Evolutionary conservation across 2,113 vertebrate genomes (phyloP).

Genomic region (Gambusia holbrooki): DNA sequence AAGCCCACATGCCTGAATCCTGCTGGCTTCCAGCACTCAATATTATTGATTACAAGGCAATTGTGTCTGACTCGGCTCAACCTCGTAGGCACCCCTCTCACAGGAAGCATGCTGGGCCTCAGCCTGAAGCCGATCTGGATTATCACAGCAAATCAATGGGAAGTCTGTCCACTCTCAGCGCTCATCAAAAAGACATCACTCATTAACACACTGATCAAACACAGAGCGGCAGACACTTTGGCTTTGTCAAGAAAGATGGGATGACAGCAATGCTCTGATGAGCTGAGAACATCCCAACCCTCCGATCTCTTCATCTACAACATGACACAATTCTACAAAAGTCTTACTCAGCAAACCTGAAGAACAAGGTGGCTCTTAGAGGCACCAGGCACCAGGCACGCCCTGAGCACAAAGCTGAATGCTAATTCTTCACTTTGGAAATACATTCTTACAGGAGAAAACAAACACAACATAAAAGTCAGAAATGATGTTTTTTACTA

Average conservation of each 20-base stretch:
- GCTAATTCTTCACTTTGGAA: neutral
- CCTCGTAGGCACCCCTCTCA: slow-evolving; percentile 53
- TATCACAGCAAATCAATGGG: slow-evolving; percentile 67
- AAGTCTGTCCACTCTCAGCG: slow-evolving; percentile 49
- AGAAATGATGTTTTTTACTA: neutral
- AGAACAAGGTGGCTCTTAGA: neutral
- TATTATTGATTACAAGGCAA: slow-evolving; percentile 76
- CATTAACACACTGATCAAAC: slow-evolving; percentile 67
- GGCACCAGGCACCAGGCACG: slow-evolving; percentile 33
- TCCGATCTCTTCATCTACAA: slow-evolving; percentile 63
- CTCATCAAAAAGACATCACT: slow-evolving; percentile 62
- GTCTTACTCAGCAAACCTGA: slow-evolving; percentile 58
- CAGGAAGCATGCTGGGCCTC: slow-evolving; percentile 26
- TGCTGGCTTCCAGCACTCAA: slow-evolving; percentile 53
- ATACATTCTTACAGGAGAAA: neutral
- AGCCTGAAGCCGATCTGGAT: slow-evolving; percentile 61
- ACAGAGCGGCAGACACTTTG: slow-evolving; percentile 64
- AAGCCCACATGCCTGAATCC: slow-evolving; percentile 39
- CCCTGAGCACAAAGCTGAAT: slow-evolving; percentile 11
- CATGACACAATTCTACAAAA: slow-evolving; percentile 54
- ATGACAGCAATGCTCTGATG: slow-evolving; percentile 41
- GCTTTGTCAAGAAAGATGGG: slow-evolving; percentile 43
- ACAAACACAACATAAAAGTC: neutral
- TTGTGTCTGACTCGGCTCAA: slow-evolving; percentile 76
- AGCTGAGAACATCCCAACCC: slow-evolving; percentile 62